Base-by-base conservation (phyloP, 1,140 invertebrate genomes). In the Apocrypta bakeri region DNA sequence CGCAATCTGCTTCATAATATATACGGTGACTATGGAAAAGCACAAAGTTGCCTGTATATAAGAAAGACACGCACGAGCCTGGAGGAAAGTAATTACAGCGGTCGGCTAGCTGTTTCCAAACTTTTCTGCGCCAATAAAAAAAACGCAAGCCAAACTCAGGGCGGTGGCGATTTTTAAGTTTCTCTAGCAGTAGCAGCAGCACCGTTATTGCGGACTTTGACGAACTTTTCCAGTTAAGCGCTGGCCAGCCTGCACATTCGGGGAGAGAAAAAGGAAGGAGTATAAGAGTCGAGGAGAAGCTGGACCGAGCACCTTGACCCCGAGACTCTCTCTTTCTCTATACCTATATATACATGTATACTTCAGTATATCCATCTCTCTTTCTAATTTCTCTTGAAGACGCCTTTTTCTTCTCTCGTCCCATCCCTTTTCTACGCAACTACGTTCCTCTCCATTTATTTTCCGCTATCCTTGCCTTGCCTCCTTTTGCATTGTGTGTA, bases 211-310 rank as follows among this genome's bases (percentile, higher is more conserved):
- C 73, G 73, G 66, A 81, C 78, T 84, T 81, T 81, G 77, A 81
- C 73, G 37, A 77, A 84, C 42, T 79, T 82, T 82, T 79, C 69
- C 64, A 78, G 75, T 84, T 85, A 77, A 85, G 66, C 17, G n/a
- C 24, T 8, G 14, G 48, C 48, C 17, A 9, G 33, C 33, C 33
- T 2, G 42, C 42, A 17, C 42, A n/a, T 2, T 2, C 2, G 48
- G n/a, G 48, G 48, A 56, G 24, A 56, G 31, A 71, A 27, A 33
- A 56, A 11, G 14, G 31, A 17, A n/a, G n/a, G n/a, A n/a, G n/a
- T n/a, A n/a, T n/a, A n/a, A n/a, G n/a, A n/a, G n/a, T n/a, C n/a
- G n/a, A 31, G 33, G 37, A 61, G 48, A 37, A 27, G 79, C 31
- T 29, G 42, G 37, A 71, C 64, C 29, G 48, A 24, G 83, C 79